phyloP scores from a whole-genome alignment of 2,888 invertebrate species.

The Drosophila helvetica region DNA sequence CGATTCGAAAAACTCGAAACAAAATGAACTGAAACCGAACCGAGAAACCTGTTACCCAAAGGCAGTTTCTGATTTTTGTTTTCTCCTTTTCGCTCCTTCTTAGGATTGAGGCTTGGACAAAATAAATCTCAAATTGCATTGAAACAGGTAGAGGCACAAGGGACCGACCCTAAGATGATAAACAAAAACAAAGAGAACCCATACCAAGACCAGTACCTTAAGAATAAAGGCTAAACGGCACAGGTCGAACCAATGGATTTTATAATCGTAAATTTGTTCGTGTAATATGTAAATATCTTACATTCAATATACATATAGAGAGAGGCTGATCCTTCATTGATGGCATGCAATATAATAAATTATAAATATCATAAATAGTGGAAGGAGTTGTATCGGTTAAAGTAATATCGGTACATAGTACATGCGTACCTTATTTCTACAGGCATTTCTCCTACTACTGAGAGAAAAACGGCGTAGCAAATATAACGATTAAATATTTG shows the following conservation, averaged over 20 bases:
- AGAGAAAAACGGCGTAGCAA: no score
- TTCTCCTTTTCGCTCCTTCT: conserved; percentile 52
- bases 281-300: conserved; percentile 30
- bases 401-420: no score
- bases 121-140: conserved; percentile 72
- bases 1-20: conserved; percentile 34
- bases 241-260: conserved; percentile 23
- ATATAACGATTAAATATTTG: no score
- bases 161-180: conserved; percentile 29
- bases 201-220: conserved; percentile 31
- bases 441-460: no score
- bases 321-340: conserved; percentile 8
- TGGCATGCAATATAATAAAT: conserved; percentile 1
- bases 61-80: conserved; percentile 57
- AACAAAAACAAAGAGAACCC: conserved; percentile 28
- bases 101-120: conserved; percentile 41
- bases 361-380: no score
- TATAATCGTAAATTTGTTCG: background rate
- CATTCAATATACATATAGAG: conserved; percentile 1
- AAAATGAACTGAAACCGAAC: conserved; percentile 17
- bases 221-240: conserved; percentile 38
- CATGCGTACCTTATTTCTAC: no score
- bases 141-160: conserved; percentile 58
- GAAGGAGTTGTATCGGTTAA: no score
- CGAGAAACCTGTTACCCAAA: conserved; percentile 60